phyloP scores from a whole-genome alignment of 2,888 invertebrate species.

The Heliconius hortense region DNA sequence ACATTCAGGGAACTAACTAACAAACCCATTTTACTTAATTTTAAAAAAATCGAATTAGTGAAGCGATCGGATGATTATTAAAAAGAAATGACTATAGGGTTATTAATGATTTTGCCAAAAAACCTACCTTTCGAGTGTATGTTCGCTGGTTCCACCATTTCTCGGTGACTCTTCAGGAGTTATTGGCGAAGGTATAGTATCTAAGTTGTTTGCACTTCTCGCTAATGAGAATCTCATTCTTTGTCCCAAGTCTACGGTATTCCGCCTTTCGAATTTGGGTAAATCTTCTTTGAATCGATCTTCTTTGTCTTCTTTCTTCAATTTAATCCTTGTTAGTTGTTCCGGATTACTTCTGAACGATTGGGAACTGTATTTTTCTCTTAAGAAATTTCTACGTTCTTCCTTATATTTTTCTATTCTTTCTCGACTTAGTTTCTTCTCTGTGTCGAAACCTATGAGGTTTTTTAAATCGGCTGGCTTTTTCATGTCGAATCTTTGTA shows the following conservation, averaged over 20 bases:
- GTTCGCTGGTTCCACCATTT: constrained; percentile 35
- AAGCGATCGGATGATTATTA: constrained; percentile 23
- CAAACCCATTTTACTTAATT: background rate
- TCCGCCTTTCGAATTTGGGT: constrained; percentile 73
- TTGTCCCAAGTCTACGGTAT: constrained; percentile 76
- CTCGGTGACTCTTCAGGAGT: constrained; percentile 37
- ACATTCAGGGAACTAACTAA: constrained; percentile 1
- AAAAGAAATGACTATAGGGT: background rate
- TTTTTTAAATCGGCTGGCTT: constrained; percentile 61
- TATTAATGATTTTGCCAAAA: constrained; percentile 16
- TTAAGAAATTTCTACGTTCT: constrained; percentile 90
- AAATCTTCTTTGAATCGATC: constrained; percentile 58
- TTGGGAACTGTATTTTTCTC: constrained; percentile 93
- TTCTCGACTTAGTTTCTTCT: constrained; percentile 87
- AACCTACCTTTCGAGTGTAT: constrained; percentile 40
- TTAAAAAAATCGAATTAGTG: constrained; percentile 6
- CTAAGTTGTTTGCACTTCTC: constrained; percentile 67
- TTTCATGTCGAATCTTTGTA: constrained; percentile 75
- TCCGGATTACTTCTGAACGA: constrained; percentile 87
- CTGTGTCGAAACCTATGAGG: constrained; percentile 68
- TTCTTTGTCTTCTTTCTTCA: constrained; percentile 62
- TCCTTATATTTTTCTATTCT: constrained; percentile 95
- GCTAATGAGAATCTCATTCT: constrained; percentile 71
- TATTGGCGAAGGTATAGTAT: constrained; percentile 63
- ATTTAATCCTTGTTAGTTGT: constrained; percentile 69